Conservation (phyloP, 2,113 vertebrate genomes). For the Fregata magnificens region DNA sequence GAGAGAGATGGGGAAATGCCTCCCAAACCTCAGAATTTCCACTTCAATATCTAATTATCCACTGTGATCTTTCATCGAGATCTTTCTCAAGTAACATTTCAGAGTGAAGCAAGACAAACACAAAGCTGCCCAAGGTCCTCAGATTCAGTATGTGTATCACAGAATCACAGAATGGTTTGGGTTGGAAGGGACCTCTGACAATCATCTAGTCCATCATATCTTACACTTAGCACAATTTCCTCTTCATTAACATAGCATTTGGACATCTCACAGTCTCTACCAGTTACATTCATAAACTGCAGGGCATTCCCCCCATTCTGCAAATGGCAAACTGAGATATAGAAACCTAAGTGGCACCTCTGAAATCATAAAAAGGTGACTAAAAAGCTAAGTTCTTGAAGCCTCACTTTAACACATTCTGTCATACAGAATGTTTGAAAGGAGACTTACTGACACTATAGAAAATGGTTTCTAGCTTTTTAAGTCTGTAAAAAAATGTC, state of each 20-base stretch:
- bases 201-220: neutral
- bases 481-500: neutral
- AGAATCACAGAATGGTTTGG: neutral
- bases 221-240: neutral
- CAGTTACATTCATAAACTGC: neutral
- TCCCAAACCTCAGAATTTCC: neutral
- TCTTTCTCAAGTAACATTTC: neutral
- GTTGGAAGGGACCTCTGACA: neutral
- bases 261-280: neutral
- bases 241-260: neutral
- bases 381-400: neutral
- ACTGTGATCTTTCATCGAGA: neutral
- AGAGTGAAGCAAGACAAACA: neutral
- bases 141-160: neutral
- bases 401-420: neutral
- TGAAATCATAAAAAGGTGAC: neutral
- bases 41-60: neutral
- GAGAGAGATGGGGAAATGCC: neutral
- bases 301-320: neutral
- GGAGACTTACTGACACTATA: neutral
- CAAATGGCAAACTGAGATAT: neutral
- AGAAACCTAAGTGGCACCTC: neutral
- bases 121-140: neutral
- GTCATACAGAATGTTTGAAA: neutral
- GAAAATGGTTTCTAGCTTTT: neutral